Percentiles rank a stretch among this genome's conserved stretches.
Conservation (phyloP, 1,140 invertebrate genomes). For the Drosophila ohnishii region DNA sequence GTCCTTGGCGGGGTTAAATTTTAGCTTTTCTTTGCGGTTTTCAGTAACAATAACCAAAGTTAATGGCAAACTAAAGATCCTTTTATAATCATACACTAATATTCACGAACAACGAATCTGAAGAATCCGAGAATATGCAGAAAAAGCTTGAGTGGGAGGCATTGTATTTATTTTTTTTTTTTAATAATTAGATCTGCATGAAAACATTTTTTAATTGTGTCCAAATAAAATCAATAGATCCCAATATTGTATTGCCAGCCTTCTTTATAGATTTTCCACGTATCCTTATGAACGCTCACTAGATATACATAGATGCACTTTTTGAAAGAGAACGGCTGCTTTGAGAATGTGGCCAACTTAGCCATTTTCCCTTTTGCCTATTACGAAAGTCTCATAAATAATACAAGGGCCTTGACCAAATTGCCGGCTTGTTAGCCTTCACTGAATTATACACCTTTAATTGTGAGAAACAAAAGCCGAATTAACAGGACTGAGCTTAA, state of each 20-base stretch:
- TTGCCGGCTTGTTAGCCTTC: constrained; percentile 64
- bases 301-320: no score
- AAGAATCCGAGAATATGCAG: background rate
- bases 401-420: constrained; percentile 21
- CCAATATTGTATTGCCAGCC: no score
- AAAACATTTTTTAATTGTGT: no score
- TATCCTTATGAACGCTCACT: no score
- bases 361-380: background rate
- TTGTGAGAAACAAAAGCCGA: constrained; percentile 6
- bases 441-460: constrained; percentile 60
- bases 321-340: no score
- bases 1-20: constrained; percentile 11
- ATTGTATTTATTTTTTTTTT: no score
- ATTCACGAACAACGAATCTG: background rate
- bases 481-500: constrained; percentile 34
- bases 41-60: constrained; percentile 3
- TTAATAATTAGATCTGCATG: no score
- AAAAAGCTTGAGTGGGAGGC: background rate
- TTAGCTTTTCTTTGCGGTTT: constrained; percentile 12
- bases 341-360: background rate
- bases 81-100: background rate
- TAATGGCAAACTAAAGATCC: background rate
- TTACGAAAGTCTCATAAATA: constrained; percentile 3
- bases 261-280: no score
- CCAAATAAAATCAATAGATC: no score